Conservation (phyloP, 23 tunicate genomes). For the Halocynthia aurantium region DNA sequence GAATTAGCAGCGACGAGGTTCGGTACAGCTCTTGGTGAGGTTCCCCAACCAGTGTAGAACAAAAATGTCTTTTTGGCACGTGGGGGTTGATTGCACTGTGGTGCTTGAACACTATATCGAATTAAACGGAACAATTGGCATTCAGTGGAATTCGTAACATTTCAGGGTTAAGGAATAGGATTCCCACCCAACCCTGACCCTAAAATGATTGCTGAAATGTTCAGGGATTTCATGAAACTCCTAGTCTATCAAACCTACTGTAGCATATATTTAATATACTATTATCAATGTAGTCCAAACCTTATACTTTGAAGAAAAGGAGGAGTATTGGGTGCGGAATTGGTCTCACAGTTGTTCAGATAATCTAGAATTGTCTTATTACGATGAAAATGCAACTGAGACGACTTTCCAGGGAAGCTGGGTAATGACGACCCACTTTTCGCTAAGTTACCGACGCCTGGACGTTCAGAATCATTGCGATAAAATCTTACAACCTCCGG, state of each 20-base stretch:
- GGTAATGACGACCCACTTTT: neutral
- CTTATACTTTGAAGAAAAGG: neutral
- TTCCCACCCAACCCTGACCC: too few species aligned
- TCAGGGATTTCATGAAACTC: neutral
- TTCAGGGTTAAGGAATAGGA: too few species aligned
- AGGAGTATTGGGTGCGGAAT: neutral
- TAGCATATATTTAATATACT: neutral
- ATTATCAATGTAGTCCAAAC: neutral
- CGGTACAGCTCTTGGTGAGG: too few species aligned
- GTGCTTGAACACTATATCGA: neutral
- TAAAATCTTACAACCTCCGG: constrained; percentile 8
- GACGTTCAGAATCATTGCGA: neutral
- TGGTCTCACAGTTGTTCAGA: neutral
- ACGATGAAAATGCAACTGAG: too few species aligned
- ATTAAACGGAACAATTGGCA: neutral
- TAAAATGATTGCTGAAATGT: too few species aligned
- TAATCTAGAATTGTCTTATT: too few species aligned
- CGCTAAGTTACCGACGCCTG: neutral
- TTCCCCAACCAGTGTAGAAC: too few species aligned
- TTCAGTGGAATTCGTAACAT: too few species aligned
- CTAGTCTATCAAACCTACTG: neutral
- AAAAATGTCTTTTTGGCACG: too few species aligned
- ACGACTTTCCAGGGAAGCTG: neutral
- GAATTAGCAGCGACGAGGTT: too few species aligned
- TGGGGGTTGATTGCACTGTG: too few species aligned